Evolutionary conservation across 2,113 vertebrate genomes (phyloP).

Genomic region (Bufo gargarizans): DNA sequence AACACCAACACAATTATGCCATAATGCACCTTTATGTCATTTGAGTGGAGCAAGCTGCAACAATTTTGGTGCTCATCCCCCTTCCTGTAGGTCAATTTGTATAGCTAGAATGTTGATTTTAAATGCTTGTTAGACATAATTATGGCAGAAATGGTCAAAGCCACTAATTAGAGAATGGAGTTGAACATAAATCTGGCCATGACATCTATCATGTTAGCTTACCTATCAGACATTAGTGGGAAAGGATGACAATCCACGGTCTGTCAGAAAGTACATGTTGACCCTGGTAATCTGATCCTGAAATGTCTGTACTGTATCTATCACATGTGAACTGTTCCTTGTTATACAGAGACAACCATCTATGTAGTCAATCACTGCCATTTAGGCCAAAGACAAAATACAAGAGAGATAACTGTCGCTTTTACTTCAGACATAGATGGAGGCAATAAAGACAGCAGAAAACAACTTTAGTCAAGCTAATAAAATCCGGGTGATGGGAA

Average conservation of each 20-base stretch:
- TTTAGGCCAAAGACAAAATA: background rate
- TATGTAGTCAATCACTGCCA: background rate
- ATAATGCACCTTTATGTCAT: too few species aligned
- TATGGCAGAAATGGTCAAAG: background rate
- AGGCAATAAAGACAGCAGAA: background rate
- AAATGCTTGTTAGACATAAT: too few species aligned
- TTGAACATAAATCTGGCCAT: background rate
- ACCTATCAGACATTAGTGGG: slow-evolving; percentile 12
- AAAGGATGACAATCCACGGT: slow-evolving; percentile 53
- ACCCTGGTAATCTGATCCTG: slow-evolving; percentile 57
- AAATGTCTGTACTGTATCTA: background rate
- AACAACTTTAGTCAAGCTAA: slow-evolving; percentile 6
- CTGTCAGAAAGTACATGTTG: slow-evolving; percentile 54
- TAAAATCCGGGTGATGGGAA: slow-evolving; percentile 22
- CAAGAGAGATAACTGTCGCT: background rate
- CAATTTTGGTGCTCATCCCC: too few species aligned
- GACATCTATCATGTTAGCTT: background rate
- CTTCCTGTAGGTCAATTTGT: too few species aligned
- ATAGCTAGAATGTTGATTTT: too few species aligned
- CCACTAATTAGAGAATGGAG: background rate
- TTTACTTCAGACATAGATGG: background rate
- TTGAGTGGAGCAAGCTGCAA: too few species aligned
- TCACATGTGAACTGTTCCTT: background rate
- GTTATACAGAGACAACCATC: background rate
- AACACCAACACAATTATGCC: too few species aligned